Base-by-base conservation (phyloP, 2,113 vertebrate genomes). In the Campylorhamphus procurvoides region DNA sequence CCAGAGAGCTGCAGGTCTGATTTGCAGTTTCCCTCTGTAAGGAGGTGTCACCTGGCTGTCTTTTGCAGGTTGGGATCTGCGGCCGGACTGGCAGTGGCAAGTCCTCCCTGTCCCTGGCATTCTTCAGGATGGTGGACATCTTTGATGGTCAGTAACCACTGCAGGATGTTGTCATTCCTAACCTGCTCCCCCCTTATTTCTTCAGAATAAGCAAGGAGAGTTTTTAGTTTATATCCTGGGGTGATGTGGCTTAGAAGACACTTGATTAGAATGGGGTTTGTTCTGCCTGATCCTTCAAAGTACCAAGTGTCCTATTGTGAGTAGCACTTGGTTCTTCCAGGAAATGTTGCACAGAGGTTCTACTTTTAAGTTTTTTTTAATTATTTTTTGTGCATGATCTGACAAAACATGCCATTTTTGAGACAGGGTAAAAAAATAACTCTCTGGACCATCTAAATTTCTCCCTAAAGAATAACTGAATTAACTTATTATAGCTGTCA, bases 91-190 rank as follows among this genome's bases (percentile, higher is more conserved):
- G 99, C 91, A 99, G 99, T 1, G 99, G 99, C 64, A 99, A 99
- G 96, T 99, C 99, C 3, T 99, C 99, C 2, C 94, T 99, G 47
- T 99, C 99, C 6, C 96, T 99, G 98, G 99, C 99, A 0, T 99
- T 99, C 96, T 99, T 99, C 99, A 98, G 99, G 96, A 99, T 99
- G 99, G 99, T 99, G 87, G 99, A 99, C 56, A 99, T 99, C 88
- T 99, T 99, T 95, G 99, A 99, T 95, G 99, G 99, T 99, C 87
- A 97, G 98, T 98, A 86, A 86, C 72, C 58, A 72, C 39, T 60
- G 20, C 23, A 37, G 24, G 40, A 2, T 44, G 8, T 66, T 75
- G 33, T 82, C 18, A 67, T 83, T 92, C 42, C 52, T 60, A 28
- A 68, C 10, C 29, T 78, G 6, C 24, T 89, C 1, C 14, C 56